Conservation (phyloP, 2,113 vertebrate species). For the Bettongia penicillata region DNA sequence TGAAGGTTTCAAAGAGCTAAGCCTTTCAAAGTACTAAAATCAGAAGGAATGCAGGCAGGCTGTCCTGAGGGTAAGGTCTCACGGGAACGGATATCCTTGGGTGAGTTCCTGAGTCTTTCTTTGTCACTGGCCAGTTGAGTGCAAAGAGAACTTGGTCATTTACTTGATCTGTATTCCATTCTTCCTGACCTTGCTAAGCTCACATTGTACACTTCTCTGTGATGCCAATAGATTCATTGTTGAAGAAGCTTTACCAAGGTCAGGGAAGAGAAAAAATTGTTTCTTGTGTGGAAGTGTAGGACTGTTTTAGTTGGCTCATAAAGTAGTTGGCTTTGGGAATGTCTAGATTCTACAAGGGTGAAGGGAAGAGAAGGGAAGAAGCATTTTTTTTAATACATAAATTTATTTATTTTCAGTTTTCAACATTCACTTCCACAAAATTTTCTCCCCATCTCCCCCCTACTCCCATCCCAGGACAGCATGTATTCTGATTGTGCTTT, state of each 20-base stretch:
- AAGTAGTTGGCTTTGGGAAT: neutral
- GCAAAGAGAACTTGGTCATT: neutral
- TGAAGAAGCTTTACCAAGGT: neutral
- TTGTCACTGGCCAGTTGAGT: neutral
- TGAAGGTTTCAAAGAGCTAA: neutral
- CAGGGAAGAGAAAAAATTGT: neutral
- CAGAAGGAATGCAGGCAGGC: neutral
- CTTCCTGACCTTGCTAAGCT: neutral
- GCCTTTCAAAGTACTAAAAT: neutral
- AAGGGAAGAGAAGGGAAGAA: neutral
- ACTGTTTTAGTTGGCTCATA: constrained; percentile 15
- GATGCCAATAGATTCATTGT: neutral
- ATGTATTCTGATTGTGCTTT: too few species aligned
- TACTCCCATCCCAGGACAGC: too few species aligned
- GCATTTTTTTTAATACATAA: too few species aligned
- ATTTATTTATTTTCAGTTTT: too few species aligned
- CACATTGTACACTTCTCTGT: neutral
- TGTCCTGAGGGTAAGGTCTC: neutral
- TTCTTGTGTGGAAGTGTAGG: neutral
- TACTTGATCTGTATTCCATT: neutral
- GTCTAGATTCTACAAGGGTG: neutral
- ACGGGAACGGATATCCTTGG: neutral
- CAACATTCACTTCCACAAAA: too few species aligned
- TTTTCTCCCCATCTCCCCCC: too few species aligned
- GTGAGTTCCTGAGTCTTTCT: neutral